These are phyloP conservation scores for Manis pentadactyla DNA, from an alignment of 2,797 vertebrate species.

Conservation along the genomic window DNA sequence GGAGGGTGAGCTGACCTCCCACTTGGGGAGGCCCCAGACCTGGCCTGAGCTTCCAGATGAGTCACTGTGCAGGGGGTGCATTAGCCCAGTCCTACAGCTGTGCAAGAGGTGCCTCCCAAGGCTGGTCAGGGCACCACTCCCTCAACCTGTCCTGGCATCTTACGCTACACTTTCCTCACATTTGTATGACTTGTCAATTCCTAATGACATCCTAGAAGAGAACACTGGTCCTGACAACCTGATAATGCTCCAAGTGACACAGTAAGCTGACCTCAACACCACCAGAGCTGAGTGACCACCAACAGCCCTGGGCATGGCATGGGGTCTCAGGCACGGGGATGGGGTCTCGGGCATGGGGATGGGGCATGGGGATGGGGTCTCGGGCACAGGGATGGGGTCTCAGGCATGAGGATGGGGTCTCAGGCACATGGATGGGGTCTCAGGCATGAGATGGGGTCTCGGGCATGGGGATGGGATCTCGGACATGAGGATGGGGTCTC, in stretches of 20 bases:
- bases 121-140: background rate
- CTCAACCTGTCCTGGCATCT: background rate
- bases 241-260: background rate
- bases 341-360: background rate
- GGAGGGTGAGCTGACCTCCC: too few species aligned
- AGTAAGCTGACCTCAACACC: background rate
- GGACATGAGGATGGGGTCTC: too few species aligned
- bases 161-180: rapidly evolving
- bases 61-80: background rate
- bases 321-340: background rate
- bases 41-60: background rate
- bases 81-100: too few species aligned
- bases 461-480: too few species aligned
- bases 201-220: background rate
- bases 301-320: too few species aligned
- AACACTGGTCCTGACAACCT: background rate
- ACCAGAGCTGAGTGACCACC: background rate
- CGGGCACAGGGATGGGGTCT: too few species aligned
- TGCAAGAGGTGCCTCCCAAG: background rate
- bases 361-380: background rate
- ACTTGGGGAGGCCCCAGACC: background rate
- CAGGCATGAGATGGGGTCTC: too few species aligned
- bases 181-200: background rate
- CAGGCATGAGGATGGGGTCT: too few species aligned
- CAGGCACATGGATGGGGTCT: too few species aligned